phyloP scores from a whole-genome alignment of 2,888 invertebrate species.

The Baronia brevicornis region DNA sequence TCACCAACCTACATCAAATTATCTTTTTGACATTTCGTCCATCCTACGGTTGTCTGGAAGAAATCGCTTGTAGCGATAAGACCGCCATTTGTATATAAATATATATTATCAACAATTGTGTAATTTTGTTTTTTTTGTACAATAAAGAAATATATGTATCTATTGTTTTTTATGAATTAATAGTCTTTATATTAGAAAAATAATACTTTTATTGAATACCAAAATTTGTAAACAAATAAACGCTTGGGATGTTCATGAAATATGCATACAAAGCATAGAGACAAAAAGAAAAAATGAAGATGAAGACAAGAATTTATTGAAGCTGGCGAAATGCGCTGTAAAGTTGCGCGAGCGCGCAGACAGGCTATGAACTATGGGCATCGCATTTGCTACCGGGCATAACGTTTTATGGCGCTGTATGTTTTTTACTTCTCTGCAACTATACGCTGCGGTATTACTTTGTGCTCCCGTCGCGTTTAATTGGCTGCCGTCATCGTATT shows the following conservation, averaged over 20 bases:
- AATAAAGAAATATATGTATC: no score
- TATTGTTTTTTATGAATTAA: no score
- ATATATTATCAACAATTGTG: no score
- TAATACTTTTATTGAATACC: no score
- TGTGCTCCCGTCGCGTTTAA: slow-evolving; percentile 12
- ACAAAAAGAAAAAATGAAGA: slow-evolving; percentile 32
- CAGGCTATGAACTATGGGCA: slow-evolving; percentile 36
- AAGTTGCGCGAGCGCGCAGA: slow-evolving; percentile 26
- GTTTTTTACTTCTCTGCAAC: slow-evolving; percentile 18
- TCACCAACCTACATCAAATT: no score
- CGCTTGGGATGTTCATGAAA: slow-evolving; percentile 29
- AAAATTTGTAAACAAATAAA: slow-evolving; percentile 27
- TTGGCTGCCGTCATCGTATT: slow-evolving; percentile 7
- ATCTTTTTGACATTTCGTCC: no score
- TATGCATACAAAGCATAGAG: slow-evolving; percentile 48
- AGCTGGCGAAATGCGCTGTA: slow-evolving; percentile 22
- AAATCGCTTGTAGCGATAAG: no score
- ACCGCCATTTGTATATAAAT: no score
- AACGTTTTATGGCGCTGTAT: slow-evolving; percentile 29
- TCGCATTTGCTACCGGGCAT: slow-evolving; percentile 31
- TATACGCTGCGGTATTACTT: slow-evolving; percentile 8
- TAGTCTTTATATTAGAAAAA: no score
- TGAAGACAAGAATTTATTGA: slow-evolving; percentile 41
- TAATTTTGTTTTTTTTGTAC: no score
- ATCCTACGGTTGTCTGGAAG: no score